Conservation (phyloP, 2,797 vertebrate genomes). For the Furcifer pardalis region DNA sequence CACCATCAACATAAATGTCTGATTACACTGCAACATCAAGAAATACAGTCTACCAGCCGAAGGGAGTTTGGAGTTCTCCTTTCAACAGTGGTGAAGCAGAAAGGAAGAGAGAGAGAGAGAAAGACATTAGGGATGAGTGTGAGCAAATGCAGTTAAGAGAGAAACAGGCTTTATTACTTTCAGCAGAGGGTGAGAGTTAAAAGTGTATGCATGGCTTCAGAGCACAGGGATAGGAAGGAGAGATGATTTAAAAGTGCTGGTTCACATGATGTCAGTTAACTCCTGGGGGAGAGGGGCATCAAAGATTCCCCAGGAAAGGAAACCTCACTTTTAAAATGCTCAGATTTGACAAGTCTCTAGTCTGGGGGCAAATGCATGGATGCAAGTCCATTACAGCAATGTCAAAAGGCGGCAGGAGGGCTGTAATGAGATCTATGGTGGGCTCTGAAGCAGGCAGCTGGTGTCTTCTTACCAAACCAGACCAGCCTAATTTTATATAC, state of each 20-base stretch:
- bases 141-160: not conserved
- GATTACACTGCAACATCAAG: not conserved
- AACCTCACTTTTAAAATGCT: not conserved
- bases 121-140: no score
- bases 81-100: not conserved
- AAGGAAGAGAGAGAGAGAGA: not conserved
- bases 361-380: not conserved
- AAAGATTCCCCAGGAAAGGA: no score
- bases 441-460: no score
- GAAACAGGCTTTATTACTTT: not conserved
- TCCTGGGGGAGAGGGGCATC: no score
- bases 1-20: not conserved
- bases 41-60: not conserved
- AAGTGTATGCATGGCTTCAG: not conserved
- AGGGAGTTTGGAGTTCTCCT: not conserved
- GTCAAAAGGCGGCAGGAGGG: not conserved
- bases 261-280: not conserved
- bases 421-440: accelerated
- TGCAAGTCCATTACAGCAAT: not conserved
- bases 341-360: not conserved
- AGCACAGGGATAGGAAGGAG: not conserved
- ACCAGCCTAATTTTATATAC: not conserved
- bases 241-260: not conserved
- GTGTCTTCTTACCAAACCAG: not conserved
- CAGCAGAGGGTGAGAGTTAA: not conserved